Evolutionary conservation across 1,140 invertebrate genomes (phyloP), one percentile per base, ranked within the genome.

Genomic region (Drosophila elegans): DNA sequence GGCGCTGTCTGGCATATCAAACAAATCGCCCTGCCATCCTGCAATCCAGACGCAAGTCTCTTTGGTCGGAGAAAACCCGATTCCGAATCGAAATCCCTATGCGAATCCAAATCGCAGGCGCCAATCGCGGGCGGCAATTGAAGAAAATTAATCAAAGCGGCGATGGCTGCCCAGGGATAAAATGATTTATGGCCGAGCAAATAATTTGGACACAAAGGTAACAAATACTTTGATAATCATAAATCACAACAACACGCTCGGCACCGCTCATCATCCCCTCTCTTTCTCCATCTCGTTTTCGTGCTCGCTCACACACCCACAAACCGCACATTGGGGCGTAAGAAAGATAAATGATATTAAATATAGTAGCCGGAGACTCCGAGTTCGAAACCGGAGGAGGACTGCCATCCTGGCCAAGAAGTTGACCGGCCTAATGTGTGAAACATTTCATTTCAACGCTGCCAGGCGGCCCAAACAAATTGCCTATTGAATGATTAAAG

Each of bases 301-400:
- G 3, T 1, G 3, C 46, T 45, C 34, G n/a, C 34, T 12, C 53
- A 7, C 66, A 68, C 67, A 56, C 62, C 45, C n/a, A 56, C 49
- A 80, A 83, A 88, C 84, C 84, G 84, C 84, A 89, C 59, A 46
- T 76, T 74, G 82, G 83, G 69, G 73, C 80, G 80, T 78, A 78
- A 83, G 80, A 80, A 89, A 89, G 84, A 89, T 89, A 89, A 89
- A 89, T 89, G 84, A 89, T 89, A 89, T 89, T 89, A 84, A 84
- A 89, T 88, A 84, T 77, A 83, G 67, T 69, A 48, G 75, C 61
- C 55, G 78, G 77, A 76, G 74, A 68, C 38, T 53, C 25, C 56
- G 21, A 61, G 1, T 10, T 0, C 52, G 3, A 16, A 4, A 13
- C 13, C 46, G 27, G 34, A 44, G 29, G 29, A 39, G 29, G 21